A percentile compares a stretch with the other conserved stretches of the same genome.
Conservation (phyloP, 2,113 vertebrate species). For the Hemibagrus wyckioides region DNA sequence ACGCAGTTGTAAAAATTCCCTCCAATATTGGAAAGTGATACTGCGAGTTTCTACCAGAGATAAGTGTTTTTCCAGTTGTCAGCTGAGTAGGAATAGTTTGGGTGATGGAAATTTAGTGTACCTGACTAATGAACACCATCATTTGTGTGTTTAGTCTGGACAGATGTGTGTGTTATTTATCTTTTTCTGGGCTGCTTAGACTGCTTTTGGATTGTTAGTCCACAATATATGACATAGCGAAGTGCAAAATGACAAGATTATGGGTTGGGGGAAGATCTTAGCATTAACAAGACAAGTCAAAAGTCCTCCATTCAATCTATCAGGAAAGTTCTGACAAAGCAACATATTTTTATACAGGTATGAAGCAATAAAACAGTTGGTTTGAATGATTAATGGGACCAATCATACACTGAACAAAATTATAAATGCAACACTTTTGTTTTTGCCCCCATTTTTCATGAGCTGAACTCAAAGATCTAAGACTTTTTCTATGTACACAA, state of each 20-base stretch:
- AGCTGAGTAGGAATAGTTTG: slow-evolving; percentile 69
- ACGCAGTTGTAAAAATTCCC: slow-evolving; percentile 70
- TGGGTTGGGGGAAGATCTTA: neutral
- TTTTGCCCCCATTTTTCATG: too few relatives aligned
- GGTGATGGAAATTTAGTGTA: slow-evolving; percentile 67
- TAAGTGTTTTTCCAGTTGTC: slow-evolving; percentile 84
- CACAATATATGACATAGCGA: neutral
- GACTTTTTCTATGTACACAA: too few relatives aligned
- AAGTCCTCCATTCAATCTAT: neutral
- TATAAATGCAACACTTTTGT: too few relatives aligned
- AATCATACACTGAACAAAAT: too few relatives aligned
- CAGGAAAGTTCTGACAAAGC: neutral
- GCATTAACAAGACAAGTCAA: neutral
- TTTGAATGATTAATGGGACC: neutral
- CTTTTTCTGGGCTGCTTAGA: slow-evolving; percentile 55
- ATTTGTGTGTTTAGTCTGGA: slow-evolving; percentile 66
- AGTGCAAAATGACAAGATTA: neutral
- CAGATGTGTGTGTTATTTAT: slow-evolving; percentile 65
- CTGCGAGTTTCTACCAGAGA: slow-evolving; percentile 67
- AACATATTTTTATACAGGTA: neutral
- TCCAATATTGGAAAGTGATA: slow-evolving; percentile 67
- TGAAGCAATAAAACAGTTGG: neutral
- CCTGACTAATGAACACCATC: slow-evolving; percentile 64
- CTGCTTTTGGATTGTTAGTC: slow-evolving; percentile 14
- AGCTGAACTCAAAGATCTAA: too few relatives aligned